Conservation (phyloP, 1,140 invertebrate species). For the Bombus vancouverensis region DNA sequence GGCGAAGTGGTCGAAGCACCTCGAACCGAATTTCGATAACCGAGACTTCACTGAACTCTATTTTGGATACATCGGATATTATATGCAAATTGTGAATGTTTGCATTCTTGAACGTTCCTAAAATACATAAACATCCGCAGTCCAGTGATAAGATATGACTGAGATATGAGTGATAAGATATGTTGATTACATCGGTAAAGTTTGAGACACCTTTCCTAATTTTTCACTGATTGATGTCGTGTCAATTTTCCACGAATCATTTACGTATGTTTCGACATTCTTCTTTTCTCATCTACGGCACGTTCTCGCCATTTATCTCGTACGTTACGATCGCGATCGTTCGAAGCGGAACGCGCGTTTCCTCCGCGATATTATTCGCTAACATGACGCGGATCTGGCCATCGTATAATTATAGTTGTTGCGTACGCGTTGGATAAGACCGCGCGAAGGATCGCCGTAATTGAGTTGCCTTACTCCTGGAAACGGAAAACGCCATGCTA, state of each 20-base stretch:
- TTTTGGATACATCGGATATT: too few species aligned
- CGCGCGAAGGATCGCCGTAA: neutral
- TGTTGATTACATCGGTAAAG: too few species aligned
- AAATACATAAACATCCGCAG: too few species aligned
- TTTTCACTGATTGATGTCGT: too few species aligned
- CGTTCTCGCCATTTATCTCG: neutral
- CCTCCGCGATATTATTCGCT: neutral
- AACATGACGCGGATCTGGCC: neutral
- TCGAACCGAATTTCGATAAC: too few species aligned
- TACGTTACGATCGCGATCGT: neutral
- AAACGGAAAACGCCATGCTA: neutral
- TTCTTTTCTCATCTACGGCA: neutral
- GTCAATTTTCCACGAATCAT: neutral
- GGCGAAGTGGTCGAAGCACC: too few species aligned
- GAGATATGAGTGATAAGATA: too few species aligned
- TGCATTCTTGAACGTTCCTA: too few species aligned
- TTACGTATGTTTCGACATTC: neutral
- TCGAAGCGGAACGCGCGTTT: neutral
- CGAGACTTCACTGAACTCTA: too few species aligned
- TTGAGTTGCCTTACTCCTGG: neutral
- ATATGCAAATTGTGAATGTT: too few species aligned
- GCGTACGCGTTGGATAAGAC: neutral
- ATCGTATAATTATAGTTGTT: neutral
- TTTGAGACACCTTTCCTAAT: too few species aligned
- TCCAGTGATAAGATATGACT: too few species aligned